Conservation (phyloP, 2,888 invertebrate species). For the Nephrotoma appendiculata region DNA sequence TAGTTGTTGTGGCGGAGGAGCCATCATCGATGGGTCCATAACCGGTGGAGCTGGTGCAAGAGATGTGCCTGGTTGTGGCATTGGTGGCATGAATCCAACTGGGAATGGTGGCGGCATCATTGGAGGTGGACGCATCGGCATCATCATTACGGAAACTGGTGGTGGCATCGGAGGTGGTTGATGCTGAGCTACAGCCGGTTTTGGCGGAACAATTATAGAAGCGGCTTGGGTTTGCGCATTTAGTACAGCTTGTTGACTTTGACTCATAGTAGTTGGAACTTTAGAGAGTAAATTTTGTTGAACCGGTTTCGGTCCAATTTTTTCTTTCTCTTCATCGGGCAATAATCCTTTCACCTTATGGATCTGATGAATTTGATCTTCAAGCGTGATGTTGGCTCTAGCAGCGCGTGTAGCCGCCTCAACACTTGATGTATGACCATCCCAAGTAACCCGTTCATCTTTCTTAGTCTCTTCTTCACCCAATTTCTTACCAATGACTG, state of each 20-base stretch:
- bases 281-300: slow-evolving; percentile 28
- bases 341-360: slow-evolving; percentile 90
- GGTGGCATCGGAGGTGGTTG: slow-evolving; percentile 18
- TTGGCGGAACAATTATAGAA: slow-evolving; percentile 11
- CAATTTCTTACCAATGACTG: slow-evolving; percentile 96
- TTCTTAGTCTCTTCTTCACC: slow-evolving; percentile 76
- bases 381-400: slow-evolving; percentile 85
- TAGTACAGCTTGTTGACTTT: slow-evolving; percentile 14
- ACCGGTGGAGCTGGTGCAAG: slow-evolving; percentile 35
- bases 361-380: slow-evolving; percentile 95
- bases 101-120: slow-evolving; percentile 35
- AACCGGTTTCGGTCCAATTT: slow-evolving; percentile 84
- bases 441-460: slow-evolving; percentile 92
- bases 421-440: slow-evolving; percentile 93
- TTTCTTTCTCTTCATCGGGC: slow-evolving; percentile 92
- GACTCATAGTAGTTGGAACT: slow-evolving; percentile 19
- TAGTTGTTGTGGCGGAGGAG: slow-evolving; percentile 29
- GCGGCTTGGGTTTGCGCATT: slow-evolving; percentile 11
- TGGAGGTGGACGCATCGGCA: slow-evolving; percentile 31
- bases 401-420: slow-evolving; percentile 92
- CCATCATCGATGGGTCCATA: slow-evolving; percentile 37
- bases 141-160: slow-evolving; percentile 30
- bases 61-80: slow-evolving; percentile 23
- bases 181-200: slow-evolving; percentile 14
- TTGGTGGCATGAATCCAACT: slow-evolving; percentile 30